Evolutionary conservation across 2,797 vertebrate species (phyloP).

Genomic region (Enteromius afrohamiltoni): DNA sequence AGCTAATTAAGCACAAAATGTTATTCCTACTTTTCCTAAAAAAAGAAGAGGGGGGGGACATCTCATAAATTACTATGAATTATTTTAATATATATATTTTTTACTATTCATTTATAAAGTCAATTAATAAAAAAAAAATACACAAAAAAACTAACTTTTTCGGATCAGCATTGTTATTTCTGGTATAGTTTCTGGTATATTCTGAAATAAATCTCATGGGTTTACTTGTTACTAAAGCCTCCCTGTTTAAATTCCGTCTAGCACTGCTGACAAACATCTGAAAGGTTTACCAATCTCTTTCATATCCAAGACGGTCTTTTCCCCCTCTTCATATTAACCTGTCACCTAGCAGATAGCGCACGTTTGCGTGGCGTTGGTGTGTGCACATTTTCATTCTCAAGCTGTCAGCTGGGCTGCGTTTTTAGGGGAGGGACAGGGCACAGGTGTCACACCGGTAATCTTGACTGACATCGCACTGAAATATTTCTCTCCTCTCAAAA

Average conservation of each 20-base stretch:
- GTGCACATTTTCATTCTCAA: conserved; percentile 44
- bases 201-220: not conserved
- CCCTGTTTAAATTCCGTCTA: conserved; percentile 29
- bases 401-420: conserved; percentile 51
- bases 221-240: conserved; percentile 1
- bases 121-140: not conserved
- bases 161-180: not conserved
- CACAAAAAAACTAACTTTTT: not conserved
- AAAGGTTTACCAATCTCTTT: conserved; percentile 52
- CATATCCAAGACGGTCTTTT: conserved; percentile 40
- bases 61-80: not conserved
- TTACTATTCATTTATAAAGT: no score
- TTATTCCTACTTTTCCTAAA: not conserved
- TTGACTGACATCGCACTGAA: conserved; percentile 55
- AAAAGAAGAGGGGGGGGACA: no score
- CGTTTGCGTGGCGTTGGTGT: conserved; percentile 38
- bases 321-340: conserved; percentile 59
- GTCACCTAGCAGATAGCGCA: conserved; percentile 54
- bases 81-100: not conserved
- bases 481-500: conserved; percentile 37
- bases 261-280: conserved; percentile 44
- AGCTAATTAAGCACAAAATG: not conserved
- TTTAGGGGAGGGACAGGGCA: conserved; percentile 49
- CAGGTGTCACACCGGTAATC: conserved; percentile 53
- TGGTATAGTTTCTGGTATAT: not conserved